Percentiles rank a stretch among this genome's conserved stretches.
Evolutionary conservation across 2,113 vertebrate species (phyloP).

Genomic region (Malurus melanocephalus): DNA sequence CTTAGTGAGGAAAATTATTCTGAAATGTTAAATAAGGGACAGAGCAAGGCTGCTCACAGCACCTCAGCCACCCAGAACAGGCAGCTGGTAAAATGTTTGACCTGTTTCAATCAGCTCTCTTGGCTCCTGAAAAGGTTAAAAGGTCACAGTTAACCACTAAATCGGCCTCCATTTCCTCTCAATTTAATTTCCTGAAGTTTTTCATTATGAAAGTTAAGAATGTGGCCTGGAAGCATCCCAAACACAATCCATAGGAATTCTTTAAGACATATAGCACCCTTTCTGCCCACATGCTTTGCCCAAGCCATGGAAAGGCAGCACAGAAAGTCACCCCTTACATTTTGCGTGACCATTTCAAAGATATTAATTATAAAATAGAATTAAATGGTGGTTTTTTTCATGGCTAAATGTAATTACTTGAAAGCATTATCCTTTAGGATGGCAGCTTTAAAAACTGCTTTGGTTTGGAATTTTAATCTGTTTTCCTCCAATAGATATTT

Average conservation of each 20-base stretch:
- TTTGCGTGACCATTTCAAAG: not conserved
- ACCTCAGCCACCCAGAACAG: not conserved
- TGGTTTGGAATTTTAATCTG: constrained; percentile 25
- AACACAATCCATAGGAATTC: not conserved
- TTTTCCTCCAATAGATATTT: not conserved
- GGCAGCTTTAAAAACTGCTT: constrained; percentile 6
- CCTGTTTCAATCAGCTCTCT: not conserved
- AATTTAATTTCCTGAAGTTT: not conserved
- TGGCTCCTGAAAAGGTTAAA: not conserved
- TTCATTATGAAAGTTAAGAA: not conserved
- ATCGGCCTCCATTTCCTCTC: not conserved
- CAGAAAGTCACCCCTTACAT: not conserved
- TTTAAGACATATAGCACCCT: not conserved
- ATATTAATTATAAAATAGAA: not conserved
- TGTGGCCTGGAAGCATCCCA: not conserved
- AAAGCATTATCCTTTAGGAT: constrained; percentile 19
- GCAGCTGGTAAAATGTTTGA: not conserved
- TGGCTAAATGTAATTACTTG: not conserved
- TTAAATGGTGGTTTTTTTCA: not conserved
- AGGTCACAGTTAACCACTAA: not conserved
- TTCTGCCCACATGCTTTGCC: accelerated
- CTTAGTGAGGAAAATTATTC: not conserved
- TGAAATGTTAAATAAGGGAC: not conserved
- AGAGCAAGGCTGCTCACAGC: not conserved
- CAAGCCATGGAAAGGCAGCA: not conserved